Evolutionary conservation across 2,888 invertebrate species (phyloP), one percentile per base, ranked within the genome.

Genomic region (Napeogenes inachia): DNA sequence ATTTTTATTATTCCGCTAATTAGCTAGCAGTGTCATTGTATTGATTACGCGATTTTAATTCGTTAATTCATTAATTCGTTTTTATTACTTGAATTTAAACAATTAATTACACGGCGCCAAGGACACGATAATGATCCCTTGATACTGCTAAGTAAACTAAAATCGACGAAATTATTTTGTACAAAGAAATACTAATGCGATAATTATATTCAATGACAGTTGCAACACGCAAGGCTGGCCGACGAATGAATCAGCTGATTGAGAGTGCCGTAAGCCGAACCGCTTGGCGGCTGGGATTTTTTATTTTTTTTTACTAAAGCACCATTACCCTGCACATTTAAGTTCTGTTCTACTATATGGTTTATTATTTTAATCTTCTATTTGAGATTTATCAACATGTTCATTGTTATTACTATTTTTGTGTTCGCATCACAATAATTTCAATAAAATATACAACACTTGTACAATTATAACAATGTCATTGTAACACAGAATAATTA

Each of bases 161-260:
- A 21, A 21, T 21, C 21, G 21, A 50, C 21, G 12, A 30, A 30
- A 50, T 30, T 4, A 30, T 30, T 0, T 12, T 8, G 2, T 21
- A 30, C n/a, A 50, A 30, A 5, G 8, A 30, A 21, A 50, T 10
- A 21, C 30, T 50, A 50, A 62, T 58, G 60, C 45, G 56, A 59
- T 60, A 63, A 60, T 61, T 61, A 63, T 62, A 58, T 68, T 69
- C 66, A 71, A 69, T 71, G 71, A 70, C 70, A 70, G 69, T 56
- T 62, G 64, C 64, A 65, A 59, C 78, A 80, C 77, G 80, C 82
- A 81, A 81, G 82, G 83, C 83, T 80, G 78, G 74, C 77, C 75
- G 77, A 61, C 76, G 77, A 79, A 78, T 85, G 84, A 86, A 84
- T 85, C 85, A 87, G 86, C 85, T 85, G 87, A 80, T 79, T 79